These are phyloP conservation scores for Cryptocephalus moraei DNA, from an alignment of 2,888 invertebrate genomes.

Conservation along the genomic window DNA sequence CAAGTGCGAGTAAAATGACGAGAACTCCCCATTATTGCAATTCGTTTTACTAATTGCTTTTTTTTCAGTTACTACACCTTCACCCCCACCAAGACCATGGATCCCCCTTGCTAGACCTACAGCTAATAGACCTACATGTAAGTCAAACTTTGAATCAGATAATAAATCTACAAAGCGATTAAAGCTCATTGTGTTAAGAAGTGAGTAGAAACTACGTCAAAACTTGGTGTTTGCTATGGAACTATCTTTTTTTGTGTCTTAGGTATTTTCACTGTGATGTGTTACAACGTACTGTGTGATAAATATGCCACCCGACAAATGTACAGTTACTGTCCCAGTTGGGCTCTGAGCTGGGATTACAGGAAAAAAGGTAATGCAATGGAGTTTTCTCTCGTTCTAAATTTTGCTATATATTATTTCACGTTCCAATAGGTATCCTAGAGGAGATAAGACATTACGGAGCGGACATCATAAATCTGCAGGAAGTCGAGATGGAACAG, in stretches of 20 bases:
- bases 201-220: background rate
- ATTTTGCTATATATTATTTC: constrained; percentile 23
- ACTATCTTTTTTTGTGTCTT: constrained; percentile 12
- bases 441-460: constrained; percentile 93
- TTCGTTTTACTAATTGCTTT: constrained; percentile 7
- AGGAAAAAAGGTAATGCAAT: constrained; percentile 59
- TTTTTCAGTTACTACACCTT: constrained; percentile 77
- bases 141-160: constrained; percentile 38
- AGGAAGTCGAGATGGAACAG: constrained; percentile 99
- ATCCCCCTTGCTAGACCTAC: constrained; percentile 84
- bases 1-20: too few relatives aligned
- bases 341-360: constrained; percentile 99
- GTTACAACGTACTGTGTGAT: constrained; percentile 98
- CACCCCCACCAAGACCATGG: constrained; percentile 93
- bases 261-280: constrained; percentile 98
- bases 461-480: constrained; percentile 90
- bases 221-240: background rate
- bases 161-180: too few relatives aligned
- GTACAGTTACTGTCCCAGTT: constrained; percentile 98
- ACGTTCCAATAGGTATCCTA: constrained; percentile 53
- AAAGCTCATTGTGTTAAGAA: background rate
- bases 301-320: constrained; percentile 97
- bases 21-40: too few relatives aligned
- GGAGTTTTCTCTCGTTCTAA: too few relatives aligned
- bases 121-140: constrained; percentile 81